Conservation (phyloP, 2,888 invertebrate genomes). For the Ganaspis brasiliensis region DNA sequence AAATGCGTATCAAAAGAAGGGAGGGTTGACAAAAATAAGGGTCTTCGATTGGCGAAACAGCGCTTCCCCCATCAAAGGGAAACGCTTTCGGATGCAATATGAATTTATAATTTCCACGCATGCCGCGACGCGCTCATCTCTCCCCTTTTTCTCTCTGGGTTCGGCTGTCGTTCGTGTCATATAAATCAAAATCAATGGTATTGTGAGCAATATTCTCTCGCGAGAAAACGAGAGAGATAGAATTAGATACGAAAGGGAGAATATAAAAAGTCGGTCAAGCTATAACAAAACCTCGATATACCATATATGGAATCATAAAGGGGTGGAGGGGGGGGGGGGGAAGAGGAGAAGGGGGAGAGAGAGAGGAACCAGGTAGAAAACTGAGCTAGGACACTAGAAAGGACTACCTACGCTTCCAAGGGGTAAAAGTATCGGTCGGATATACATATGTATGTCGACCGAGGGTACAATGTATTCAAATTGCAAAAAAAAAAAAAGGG, state of each 20-base stretch:
- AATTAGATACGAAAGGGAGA: constrained; percentile 64
- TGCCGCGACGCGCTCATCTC: constrained; percentile 63
- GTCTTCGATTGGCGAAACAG: constrained; percentile 61
- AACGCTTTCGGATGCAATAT: constrained; percentile 65
- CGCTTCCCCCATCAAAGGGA: constrained; percentile 69
- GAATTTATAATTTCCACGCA: constrained; percentile 80
- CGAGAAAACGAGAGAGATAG: constrained; percentile 49
- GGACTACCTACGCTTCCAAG: constrained; percentile 58
- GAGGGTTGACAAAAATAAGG: constrained; percentile 55
- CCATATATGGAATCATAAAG: constrained; percentile 45
- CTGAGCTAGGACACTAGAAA: constrained; percentile 52
- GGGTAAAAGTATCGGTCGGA: constrained; percentile 75
- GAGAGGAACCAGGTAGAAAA: constrained; percentile 77
- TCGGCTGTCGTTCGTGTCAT: constrained; percentile 77
- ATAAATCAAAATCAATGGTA: constrained; percentile 80
- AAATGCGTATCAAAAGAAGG: constrained; percentile 16
- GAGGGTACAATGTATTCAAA: constrained; percentile 80
- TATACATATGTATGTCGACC: constrained; percentile 80
- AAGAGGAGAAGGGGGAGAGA: constrained; percentile 48
- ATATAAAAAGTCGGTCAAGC: constrained; percentile 79
- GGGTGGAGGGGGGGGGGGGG: constrained; percentile 52
- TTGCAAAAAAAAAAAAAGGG: constrained; percentile 78
- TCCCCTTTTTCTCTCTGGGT: constrained; percentile 64
- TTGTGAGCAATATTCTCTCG: constrained; percentile 67
- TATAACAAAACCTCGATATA: constrained; percentile 70